Base-by-base conservation (phyloP, 2,888 invertebrate species). In the Scaptomyza polygonia region DNA sequence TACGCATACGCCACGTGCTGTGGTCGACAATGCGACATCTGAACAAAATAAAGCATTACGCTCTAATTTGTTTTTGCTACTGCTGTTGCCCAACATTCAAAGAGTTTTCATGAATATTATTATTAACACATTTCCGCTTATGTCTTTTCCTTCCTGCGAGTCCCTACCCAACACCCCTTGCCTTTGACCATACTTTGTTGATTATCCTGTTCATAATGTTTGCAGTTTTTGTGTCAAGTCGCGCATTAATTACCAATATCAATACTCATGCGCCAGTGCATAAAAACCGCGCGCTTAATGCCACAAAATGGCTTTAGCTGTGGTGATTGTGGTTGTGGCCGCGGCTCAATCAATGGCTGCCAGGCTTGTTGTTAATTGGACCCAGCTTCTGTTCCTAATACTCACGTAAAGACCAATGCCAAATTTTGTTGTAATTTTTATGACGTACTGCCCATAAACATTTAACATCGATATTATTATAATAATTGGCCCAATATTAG, bases 181-280 rank as follows among this genome's bases (percentile, higher is more conserved):
- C 40, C 29, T 14, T 25, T 21, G 6, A 8, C 40, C 29, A 16
- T 27, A 47, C 25, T 16, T n/a, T n/a, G n/a, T n/a, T n/a, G n/a
- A n/a, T n/a, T n/a, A n/a, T n/a, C 45, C 18, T 39, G 30, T 29
- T 63, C 48, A 69, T 69, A 65, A 72, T 30, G 59, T 36, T 54
- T 44, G 43, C 5, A 25, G 39, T 18, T 8, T 39, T 27, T 47
- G 40, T 25, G 62, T 40, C 67, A 58, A 68, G 61, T 52, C 58
- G 34, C 47, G 64, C 80, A 71, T 84, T 81, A 77, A 81, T 78
- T 79, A 74, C 67, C 73, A 84, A 81, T 77, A 72, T 71, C 75
- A 62, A 70, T 66, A 66, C 75, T 52, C 62, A 67, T 74, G 67
- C 62, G 62, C 57, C 61, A 70, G 51, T 66, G 68, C 80, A 78